phyloP scores from a whole-genome alignment of 2,797 vertebrate species.

The Gymnothorax javanicus region DNA sequence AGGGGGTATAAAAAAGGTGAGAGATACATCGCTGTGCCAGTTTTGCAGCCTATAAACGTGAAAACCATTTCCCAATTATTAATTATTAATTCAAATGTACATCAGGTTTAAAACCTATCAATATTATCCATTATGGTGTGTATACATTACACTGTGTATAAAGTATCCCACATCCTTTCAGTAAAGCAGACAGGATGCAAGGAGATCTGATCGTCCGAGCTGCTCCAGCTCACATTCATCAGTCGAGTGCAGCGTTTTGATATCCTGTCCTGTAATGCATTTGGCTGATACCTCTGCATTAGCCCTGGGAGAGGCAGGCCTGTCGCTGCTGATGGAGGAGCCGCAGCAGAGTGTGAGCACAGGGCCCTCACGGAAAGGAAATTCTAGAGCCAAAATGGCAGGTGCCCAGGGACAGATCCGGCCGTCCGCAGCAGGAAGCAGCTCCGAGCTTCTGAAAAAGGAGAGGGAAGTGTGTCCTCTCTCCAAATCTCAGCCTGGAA shows the following conservation, averaged over 20 bases:
- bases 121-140: constrained; percentile 70
- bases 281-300: constrained; percentile 6
- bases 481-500: neutral
- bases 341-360: neutral
- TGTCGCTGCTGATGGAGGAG: neutral
- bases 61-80: constrained; percentile 46
- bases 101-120: constrained; percentile 69
- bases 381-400: constrained; percentile 5
- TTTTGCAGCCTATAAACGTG: constrained; percentile 1
- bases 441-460: neutral
- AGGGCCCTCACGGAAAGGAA: neutral
- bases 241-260: neutral
- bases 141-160: constrained; percentile 78
- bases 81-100: constrained; percentile 74
- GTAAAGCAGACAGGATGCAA: constrained; percentile 62
- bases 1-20: constrained; percentile 8
- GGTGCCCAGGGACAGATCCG: neutral
- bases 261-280: constrained; percentile 1
- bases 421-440: neutral
- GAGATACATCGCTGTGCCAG: constrained; percentile 51
- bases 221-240: constrained; percentile 46
- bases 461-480: neutral
- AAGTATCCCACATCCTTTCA: constrained; percentile 65
- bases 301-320: neutral
- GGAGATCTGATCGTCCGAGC: constrained; percentile 56